These are phyloP conservation scores for Campoplex nolae DNA, from an alignment of 2,888 invertebrate species.

Conservation along the genomic window DNA sequence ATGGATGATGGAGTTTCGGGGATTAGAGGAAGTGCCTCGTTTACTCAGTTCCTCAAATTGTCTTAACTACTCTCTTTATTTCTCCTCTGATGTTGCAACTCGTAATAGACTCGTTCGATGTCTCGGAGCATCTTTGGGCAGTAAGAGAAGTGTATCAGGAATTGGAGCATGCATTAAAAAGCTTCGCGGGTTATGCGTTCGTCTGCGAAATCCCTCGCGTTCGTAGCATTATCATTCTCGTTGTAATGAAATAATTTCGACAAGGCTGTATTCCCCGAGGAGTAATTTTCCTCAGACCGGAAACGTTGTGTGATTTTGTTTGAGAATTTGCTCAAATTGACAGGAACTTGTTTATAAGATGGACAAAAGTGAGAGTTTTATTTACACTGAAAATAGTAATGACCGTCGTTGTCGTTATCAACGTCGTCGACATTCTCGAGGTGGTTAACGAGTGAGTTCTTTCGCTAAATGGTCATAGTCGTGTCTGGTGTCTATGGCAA, in stretches of 20 bases:
- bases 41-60: conserved; percentile 14
- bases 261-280: background rate
- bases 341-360: conserved; percentile 21
- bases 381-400: conserved; percentile 76
- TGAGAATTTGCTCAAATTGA: conserved; percentile 33
- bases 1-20: conserved; percentile 17
- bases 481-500: conserved; percentile 21
- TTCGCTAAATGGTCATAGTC: conserved; percentile 50
- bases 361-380: conserved; percentile 75
- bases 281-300: conserved; percentile 17
- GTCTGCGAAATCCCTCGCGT: background rate
- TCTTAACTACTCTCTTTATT: conserved; percentile 9
- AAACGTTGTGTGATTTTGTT: conserved; percentile 39
- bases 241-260: background rate
- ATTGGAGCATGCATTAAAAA: background rate
- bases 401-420: conserved; percentile 68
- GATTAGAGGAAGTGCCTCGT: conserved; percentile 36
- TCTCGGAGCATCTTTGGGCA: background rate
- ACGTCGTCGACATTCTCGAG: conserved; percentile 37
- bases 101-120: background rate
- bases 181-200: background rate
- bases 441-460: conserved; percentile 73
- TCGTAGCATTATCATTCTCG: background rate
- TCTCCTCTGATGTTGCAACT: background rate
- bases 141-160: background rate